Evolutionary conservation across 2,888 invertebrate species (phyloP).

Genomic region (Cinara cedri): DNA sequence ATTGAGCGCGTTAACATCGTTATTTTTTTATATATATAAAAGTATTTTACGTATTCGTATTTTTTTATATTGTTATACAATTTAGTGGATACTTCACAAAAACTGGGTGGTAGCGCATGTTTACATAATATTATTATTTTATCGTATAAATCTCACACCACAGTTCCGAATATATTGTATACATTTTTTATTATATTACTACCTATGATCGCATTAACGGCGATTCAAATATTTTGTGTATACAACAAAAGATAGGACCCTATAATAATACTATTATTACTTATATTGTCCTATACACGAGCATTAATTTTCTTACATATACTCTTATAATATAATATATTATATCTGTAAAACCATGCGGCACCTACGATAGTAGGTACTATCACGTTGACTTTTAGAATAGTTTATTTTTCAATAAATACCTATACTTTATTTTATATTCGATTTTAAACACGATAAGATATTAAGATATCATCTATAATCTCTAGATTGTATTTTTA

Average conservation of each 20-base stretch:
- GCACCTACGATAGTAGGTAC: too few species aligned
- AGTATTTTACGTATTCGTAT: too few species aligned
- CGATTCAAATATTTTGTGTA: too few species aligned
- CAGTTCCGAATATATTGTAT: background rate
- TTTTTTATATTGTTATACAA: background rate
- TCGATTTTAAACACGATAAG: background rate
- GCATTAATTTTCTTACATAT: too few species aligned
- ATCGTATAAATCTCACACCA: background rate
- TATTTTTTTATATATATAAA: constrained; percentile 5
- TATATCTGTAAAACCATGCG: too few species aligned
- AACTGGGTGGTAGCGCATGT: constrained; percentile 21
- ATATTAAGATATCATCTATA: background rate
- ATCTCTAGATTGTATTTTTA: background rate
- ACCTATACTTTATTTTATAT: background rate
- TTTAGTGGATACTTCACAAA: background rate
- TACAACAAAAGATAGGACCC: too few species aligned
- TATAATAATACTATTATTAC: too few species aligned
- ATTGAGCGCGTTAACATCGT: constrained; percentile 64
- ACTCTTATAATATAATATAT: too few species aligned
- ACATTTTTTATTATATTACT: too few species aligned
- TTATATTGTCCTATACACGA: too few species aligned
- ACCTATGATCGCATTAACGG: too few species aligned
- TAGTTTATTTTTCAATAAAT: constrained; percentile 11
- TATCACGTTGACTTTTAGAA: too few species aligned
- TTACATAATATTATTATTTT: background rate